phyloP scores from a whole-genome alignment of 2,797 vertebrate genomes.

The Prunella strophiata region DNA sequence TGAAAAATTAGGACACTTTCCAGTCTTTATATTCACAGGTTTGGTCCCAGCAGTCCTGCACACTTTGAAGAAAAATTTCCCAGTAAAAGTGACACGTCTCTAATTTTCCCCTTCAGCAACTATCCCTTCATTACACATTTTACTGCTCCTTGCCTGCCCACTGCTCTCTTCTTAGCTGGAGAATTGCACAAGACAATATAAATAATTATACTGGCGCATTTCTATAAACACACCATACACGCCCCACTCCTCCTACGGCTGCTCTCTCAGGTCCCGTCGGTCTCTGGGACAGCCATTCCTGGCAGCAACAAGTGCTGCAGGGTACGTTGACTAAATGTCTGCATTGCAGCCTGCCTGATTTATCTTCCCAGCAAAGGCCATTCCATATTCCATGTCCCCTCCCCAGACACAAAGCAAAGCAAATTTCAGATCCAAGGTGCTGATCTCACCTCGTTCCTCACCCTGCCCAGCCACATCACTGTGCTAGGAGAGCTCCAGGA shows the following conservation, averaged over 20 bases:
- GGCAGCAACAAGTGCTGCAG: neutral
- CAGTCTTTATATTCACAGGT: neutral
- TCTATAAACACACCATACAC: neutral
- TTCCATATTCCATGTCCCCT: neutral
- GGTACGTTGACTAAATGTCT: neutral
- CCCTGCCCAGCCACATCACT: neutral
- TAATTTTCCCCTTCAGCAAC: neutral
- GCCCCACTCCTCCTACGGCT: neutral
- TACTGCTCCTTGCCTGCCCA: neutral
- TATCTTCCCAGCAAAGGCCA: neutral
- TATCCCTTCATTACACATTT: neutral
- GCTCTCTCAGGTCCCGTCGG: neutral
- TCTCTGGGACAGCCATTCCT: neutral
- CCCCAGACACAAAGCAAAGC: neutral
- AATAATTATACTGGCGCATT: neutral
- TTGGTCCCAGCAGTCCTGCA: neutral
- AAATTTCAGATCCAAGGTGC: neutral
- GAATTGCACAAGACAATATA: conserved; percentile 15
- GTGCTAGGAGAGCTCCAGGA: neutral
- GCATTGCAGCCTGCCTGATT: neutral
- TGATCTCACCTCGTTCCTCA: neutral
- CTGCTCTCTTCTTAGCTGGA: conserved; percentile 19
- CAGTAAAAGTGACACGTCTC: neutral
- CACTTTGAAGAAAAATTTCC: neutral
- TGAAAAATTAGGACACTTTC: neutral